phyloP scores from a whole-genome alignment of 2,888 invertebrate species.

The Drosophila robusta region DNA sequence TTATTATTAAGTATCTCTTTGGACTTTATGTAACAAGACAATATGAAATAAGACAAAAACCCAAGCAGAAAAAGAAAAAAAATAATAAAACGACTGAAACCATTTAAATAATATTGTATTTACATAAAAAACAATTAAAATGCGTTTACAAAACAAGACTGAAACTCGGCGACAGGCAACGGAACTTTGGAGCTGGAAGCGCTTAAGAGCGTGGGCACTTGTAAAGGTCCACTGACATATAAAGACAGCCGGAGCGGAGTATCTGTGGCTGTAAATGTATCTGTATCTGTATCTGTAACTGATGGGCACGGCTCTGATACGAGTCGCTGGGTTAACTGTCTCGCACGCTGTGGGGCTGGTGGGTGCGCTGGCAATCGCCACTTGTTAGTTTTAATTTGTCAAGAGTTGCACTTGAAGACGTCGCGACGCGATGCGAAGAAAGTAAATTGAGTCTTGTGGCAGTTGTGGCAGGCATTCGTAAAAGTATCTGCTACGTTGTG shows the following conservation, averaged over 20 bases:
- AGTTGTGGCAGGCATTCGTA: constrained; percentile 2
- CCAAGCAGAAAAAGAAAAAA: constrained; percentile 21
- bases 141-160: constrained; percentile 60
- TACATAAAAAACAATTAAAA: constrained; percentile 77
- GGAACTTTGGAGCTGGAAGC: constrained; percentile 46
- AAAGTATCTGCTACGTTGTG: constrained; percentile 20
- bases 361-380: constrained; percentile 72
- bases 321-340: background rate
- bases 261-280: constrained; percentile 19
- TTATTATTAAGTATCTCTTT: constrained; percentile 72
- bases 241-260: constrained; percentile 2
- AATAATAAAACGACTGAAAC: constrained; percentile 9
- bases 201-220: constrained; percentile 48
- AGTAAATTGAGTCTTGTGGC: constrained; percentile 66
- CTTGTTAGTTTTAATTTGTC: constrained; percentile 76
- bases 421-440: constrained; percentile 39
- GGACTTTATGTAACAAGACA: constrained; percentile 68
- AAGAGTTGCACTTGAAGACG: constrained; percentile 76
- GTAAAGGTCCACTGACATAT: constrained; percentile 45
- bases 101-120: constrained; percentile 77
- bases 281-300: constrained; percentile 48
- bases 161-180: constrained; percentile 24
- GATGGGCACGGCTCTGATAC: constrained; percentile 49
- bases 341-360: constrained; percentile 37
- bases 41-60: constrained; percentile 21